Evolutionary conservation across 2,888 invertebrate genomes (phyloP), one percentile per base, ranked within the genome.

Genomic region (Vanessa cardui): DNA sequence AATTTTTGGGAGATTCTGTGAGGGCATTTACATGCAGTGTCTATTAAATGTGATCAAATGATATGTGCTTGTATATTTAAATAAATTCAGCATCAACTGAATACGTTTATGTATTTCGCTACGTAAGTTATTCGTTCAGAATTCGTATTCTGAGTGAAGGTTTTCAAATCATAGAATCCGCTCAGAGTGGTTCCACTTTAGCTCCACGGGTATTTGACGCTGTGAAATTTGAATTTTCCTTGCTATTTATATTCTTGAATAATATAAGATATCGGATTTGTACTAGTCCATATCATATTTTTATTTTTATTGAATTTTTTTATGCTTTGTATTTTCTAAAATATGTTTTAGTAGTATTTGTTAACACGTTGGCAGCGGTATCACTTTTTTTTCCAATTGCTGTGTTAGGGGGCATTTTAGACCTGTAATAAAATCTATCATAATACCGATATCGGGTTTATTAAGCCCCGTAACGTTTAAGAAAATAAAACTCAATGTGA

Each of bases 171-270:
- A 26, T 12, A 63, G 50, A 59, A 67, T 67, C 49, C 33, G 50
- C 62, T 52, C 58, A 45, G 21, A 68, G 56, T 68, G 58, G 26
- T 62, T 62, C 67, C 46, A 59, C 67, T 59, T 65, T 20, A 46
- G 39, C 50, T 68, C 58, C 12, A 46, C 16, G 63, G 45, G 33
- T 60, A 63, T 64, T 64, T 60, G 60, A 68, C 60, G 60, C 64
- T 54, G 47, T 68, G 47, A 59, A 63, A 68, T 63, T 68, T 63
- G 47, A 64, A 54, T 39, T 64, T 64, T 64, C 47, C 44, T 64
- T 47, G 56, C 49, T n/a, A 60, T 54, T 68, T 60, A 59, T 21
- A 58, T 60, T 54, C 62, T 50, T 67, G 58, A 59, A 68, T 63
- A 49, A 63, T 58, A 58, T 67, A 62, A 44, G 26, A 63, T 20